Evolutionary conservation across 2,113 vertebrate genomes (phyloP).

Genomic region (Notechis scutatus): DNA sequence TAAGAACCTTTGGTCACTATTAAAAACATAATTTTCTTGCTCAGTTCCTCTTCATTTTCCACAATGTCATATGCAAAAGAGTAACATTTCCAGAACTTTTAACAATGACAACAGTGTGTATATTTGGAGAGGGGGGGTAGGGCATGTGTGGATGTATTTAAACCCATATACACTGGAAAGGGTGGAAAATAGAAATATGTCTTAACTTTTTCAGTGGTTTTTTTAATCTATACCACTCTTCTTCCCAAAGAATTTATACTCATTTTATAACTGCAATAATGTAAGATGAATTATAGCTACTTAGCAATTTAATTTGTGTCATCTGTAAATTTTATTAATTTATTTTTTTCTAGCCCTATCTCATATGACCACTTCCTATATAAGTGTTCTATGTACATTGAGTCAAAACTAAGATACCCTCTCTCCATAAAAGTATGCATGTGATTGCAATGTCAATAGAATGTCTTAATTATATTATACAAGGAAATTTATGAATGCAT

Average conservation of each 20-base stretch:
- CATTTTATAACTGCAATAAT: background rate
- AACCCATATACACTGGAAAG: background rate
- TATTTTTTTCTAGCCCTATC: background rate
- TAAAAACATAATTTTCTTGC: background rate
- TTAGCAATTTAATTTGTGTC: background rate
- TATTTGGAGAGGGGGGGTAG: too few species aligned
- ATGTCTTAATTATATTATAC: background rate
- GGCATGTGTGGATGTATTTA: background rate
- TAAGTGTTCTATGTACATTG: background rate
- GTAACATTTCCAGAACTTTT: background rate
- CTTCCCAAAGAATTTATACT: background rate
- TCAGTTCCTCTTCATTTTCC: background rate
- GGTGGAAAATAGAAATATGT: background rate
- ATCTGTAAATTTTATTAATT: background rate
- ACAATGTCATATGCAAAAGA: background rate
- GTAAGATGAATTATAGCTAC: background rate
- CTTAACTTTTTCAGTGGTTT: background rate
- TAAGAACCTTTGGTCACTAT: background rate
- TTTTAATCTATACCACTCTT: background rate
- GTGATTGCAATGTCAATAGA: background rate
- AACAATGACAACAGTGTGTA: background rate
- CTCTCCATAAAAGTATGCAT: background rate
- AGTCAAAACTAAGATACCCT: background rate
- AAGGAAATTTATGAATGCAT: background rate
- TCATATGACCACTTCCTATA: background rate